Percentiles rank a stretch among this genome's conserved stretches.
Evolutionary conservation across 2,888 invertebrate genomes (phyloP).

Genomic region (Ceramica pisi): DNA sequence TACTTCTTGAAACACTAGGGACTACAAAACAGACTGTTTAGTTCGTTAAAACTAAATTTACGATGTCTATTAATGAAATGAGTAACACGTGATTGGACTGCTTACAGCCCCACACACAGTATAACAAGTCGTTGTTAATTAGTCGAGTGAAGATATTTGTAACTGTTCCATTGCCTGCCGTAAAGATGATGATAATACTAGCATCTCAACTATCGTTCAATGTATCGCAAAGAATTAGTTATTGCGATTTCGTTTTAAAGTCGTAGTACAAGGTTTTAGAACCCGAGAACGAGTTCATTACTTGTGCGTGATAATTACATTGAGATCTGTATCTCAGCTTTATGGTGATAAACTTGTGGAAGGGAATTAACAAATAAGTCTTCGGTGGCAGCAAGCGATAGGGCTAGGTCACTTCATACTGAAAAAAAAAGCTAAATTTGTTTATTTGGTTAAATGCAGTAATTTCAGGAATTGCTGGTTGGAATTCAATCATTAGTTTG

Average conservation of each 20-base stretch:
- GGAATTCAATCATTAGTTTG: too few species aligned
- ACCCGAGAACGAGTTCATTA: conserved; percentile 53
- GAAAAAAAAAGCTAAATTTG: too few species aligned
- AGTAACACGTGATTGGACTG: conserved; percentile 62
- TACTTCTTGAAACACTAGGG: conserved; percentile 12
- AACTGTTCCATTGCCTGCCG: conserved; percentile 10
- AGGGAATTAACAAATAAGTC: conserved; percentile 1
- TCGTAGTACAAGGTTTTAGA: conserved; percentile 20
- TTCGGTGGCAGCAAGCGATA: background rate
- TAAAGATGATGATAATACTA: background rate
- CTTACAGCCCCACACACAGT: conserved; percentile 34
- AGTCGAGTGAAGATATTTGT: background rate
- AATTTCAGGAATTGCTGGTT: too few species aligned
- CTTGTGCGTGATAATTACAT: conserved; percentile 55
- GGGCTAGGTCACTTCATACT: background rate
- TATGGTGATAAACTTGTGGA: conserved; percentile 12
- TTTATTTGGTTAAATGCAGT: too few species aligned
- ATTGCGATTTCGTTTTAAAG: background rate
- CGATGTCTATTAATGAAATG: conserved; percentile 59
- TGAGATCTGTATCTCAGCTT: conserved; percentile 35
- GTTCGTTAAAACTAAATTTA: conserved; percentile 66
- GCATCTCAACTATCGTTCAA: background rate
- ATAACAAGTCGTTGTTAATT: background rate
- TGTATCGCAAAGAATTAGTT: conserved; percentile 9
- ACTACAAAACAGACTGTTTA: conserved; percentile 19